Base-by-base conservation (phyloP, 2,797 vertebrate species). In the Vespertilio murinus region DNA sequence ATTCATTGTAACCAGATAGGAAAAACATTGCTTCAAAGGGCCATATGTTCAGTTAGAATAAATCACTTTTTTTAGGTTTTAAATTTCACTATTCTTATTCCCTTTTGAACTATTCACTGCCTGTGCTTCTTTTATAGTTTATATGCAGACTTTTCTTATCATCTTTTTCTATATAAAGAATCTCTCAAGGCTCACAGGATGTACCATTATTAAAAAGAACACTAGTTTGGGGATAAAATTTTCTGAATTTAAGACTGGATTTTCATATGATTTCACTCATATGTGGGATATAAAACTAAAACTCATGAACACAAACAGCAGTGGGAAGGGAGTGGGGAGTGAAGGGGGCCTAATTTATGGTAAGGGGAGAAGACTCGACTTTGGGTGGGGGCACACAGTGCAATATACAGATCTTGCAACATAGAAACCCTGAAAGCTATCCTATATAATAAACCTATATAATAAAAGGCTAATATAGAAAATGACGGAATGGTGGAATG, bases 51-150 rank as follows among this genome's bases (percentile, higher is more conserved):
- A 64, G 35, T 59, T 77, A 38, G 17, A 25, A 47, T 16, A 89
- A 94, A 65, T 67, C 71, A 47, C 23, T 67, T 70, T 56, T 89
- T 92, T 92, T 79, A 71, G 38, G 38, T 79, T 89, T 84, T 64
- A 92, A 84, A 83, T 79, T 47, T 84, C 38, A 92, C 54, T 28
- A 30, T 78, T n/a, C n/a, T 54, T 49, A 49, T 11, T 79, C 65
- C 84, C 8, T 74, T 84, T 88, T 67, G 56, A 80, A 67, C 79
- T 89, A 79, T 49, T 84, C 20, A 89, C 85, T 85, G 38, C 38
- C n/a, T 71, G 30, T 61, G 18, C 17, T 88, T 88, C 78, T 77
- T 54, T 70, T 30, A 52, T 54, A 59, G 33, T 75, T 54, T 73
- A 45, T 81, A 69, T 73, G 64, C 28, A 78, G n/a, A 52, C 40